Evolutionary conservation across 1,140 invertebrate species (phyloP).

Genomic region (Ctenoplectra terminalis): DNA sequence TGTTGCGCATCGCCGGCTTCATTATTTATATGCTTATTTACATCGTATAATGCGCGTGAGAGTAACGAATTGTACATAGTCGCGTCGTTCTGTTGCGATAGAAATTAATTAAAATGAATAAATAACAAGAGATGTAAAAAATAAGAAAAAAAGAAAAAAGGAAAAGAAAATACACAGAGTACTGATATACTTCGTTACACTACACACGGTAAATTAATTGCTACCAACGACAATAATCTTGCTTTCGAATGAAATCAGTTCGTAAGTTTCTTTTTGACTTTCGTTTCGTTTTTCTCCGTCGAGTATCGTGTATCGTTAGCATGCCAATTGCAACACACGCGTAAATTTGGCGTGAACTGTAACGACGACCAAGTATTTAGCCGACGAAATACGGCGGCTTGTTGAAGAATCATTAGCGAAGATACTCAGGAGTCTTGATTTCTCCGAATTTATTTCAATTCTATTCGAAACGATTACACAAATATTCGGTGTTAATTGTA

Average conservation of each 20-base stretch:
- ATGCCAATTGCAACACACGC: background rate
- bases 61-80: constrained; percentile 43
- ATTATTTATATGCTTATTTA: constrained; percentile 59
- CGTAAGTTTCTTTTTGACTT: background rate
- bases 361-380: background rate
- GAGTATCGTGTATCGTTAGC: background rate
- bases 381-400: constrained; percentile 18
- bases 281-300: background rate
- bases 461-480: background rate
- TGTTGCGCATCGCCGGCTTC: constrained; percentile 40
- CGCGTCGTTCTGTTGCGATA: constrained; percentile 19
- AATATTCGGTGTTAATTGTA: constrained; percentile 29
- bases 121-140: constrained; percentile 31
- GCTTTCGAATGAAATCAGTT: background rate
- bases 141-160: background rate
- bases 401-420: constrained; percentile 44
- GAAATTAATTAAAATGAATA: constrained; percentile 54
- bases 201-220: background rate
- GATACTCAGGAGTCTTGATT: background rate
- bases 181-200: constrained; percentile 16
- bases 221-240: background rate
- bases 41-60: constrained; percentile 44
- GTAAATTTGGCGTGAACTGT: background rate
- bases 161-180: background rate
- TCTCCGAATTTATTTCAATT: constrained; percentile 30